Percentiles rank a stretch among this genome's conserved stretches.
Conservation (phyloP, 2,888 invertebrate genomes). For the Trichogramma dendrolimi region DNA sequence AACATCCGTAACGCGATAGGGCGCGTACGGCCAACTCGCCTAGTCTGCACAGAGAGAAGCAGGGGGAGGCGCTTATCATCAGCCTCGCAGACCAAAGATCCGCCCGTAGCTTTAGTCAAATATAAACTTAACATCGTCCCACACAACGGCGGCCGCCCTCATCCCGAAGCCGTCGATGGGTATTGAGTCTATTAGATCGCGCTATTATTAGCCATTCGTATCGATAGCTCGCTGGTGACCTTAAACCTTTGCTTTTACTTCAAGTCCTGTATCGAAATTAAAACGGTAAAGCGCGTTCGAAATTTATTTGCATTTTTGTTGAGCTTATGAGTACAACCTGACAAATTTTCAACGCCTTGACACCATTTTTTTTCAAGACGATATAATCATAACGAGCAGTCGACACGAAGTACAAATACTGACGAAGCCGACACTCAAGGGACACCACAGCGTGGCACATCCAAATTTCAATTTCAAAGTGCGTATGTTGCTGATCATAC, state of each 20-base stretch:
- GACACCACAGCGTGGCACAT: slow-evolving; percentile 11
- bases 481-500: slow-evolving; percentile 74
- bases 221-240: too few species aligned
- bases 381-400: slow-evolving; percentile 22
- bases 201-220: too few species aligned
- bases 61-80: neutral
- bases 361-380: slow-evolving; percentile 10
- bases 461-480: slow-evolving; percentile 69
- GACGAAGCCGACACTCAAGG: slow-evolving; percentile 7
- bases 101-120: too few species aligned
- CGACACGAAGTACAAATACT: slow-evolving; percentile 22
- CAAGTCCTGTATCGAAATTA: too few species aligned
- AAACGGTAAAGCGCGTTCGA: too few species aligned
- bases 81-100: slow-evolving; percentile 2
- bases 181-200: slow-evolving; percentile 9
- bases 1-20: slow-evolving; percentile 24
- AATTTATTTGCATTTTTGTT: too few species aligned
- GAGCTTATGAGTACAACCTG: too few species aligned
- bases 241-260: too few species aligned
- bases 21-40: neutral
- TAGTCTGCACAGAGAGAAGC: neutral
- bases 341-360: neutral
- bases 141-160: neutral
- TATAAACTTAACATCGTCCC: neutral
- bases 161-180: slow-evolving; percentile 1